These are phyloP conservation scores for Athetis lepigone DNA, from an alignment of 2,888 invertebrate genomes.

Conservation along the genomic window DNA sequence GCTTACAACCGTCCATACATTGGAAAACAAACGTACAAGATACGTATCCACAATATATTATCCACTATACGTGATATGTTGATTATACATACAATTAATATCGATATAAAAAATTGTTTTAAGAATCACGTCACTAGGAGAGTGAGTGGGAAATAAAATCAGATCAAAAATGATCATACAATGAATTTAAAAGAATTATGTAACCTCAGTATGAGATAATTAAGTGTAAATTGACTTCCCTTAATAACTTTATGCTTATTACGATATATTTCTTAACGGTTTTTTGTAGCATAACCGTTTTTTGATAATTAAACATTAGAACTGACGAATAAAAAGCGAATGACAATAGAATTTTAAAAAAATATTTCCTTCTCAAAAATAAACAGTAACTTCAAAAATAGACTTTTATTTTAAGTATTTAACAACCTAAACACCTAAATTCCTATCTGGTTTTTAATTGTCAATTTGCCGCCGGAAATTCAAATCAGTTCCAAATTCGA, in stretches of 20 bases:
- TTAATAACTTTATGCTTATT: slow-evolving; percentile 22
- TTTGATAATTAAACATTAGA: slow-evolving; percentile 8
- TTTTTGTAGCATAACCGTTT: slow-evolving; percentile 1
- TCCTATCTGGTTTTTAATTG: slow-evolving; percentile 41
- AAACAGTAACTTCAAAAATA: slow-evolving; percentile 15
- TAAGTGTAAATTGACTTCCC: slow-evolving; percentile 28
- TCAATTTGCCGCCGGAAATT: slow-evolving; percentile 55
- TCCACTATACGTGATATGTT: not conserved
- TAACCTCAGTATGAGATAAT: slow-evolving; percentile 36
- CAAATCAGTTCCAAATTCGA: slow-evolving; percentile 36
- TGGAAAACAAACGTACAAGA: slow-evolving; percentile 25
- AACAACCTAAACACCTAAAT: slow-evolving; percentile 27
- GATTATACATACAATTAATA: slow-evolving; percentile 5
- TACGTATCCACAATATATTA: not conserved
- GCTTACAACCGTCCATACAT: slow-evolving; percentile 12
- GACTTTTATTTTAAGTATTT: slow-evolving; percentile 12
- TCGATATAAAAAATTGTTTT: slow-evolving; percentile 40
- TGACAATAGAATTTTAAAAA: not conserved
- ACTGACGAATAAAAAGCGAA: not conserved
- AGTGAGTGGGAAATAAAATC: slow-evolving; percentile 48
- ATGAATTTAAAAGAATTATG: slow-evolving; percentile 10
- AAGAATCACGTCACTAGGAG: slow-evolving; percentile 32
- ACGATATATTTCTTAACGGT: slow-evolving; percentile 26
- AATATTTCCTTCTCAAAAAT: not conserved
- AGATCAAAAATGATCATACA: slow-evolving; percentile 17